These are phyloP conservation scores for Oreonectes daqikongensis DNA, from an alignment of 2,797 vertebrate genomes.

Conservation along the genomic window DNA sequence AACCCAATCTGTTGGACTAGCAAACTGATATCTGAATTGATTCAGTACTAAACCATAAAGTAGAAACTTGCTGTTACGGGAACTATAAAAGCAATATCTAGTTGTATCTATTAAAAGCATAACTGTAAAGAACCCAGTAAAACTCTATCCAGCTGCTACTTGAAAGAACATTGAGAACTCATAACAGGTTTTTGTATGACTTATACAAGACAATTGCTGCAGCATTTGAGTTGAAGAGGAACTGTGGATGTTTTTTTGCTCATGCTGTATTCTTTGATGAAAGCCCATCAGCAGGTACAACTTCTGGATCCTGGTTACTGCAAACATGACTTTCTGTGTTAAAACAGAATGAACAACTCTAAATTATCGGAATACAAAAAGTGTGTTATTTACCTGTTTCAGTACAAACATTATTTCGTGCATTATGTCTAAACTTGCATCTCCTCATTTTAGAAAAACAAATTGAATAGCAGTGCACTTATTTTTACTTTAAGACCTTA, in stretches of 20 bases:
- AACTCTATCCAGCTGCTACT: not conserved
- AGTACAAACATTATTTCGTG: not conserved
- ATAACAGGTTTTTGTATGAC: not conserved
- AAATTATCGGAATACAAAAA: too few relatives aligned
- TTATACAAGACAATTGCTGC: not conserved
- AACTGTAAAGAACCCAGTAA: not conserved
- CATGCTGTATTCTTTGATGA: constrained; percentile 8
- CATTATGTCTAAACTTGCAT: not conserved
- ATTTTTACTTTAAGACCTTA: too few relatives aligned
- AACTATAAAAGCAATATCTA: not conserved
- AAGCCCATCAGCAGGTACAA: constrained; percentile 3
- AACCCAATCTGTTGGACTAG: not conserved
- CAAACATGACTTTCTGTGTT: not conserved
- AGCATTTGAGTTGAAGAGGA: not conserved
- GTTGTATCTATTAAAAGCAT: not conserved
- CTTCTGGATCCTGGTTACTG: constrained; percentile 6
- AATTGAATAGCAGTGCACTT: too few relatives aligned
- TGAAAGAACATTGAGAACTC: not conserved
- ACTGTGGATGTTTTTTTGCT: not conserved
- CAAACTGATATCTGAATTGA: not conserved
- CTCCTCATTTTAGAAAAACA: too few relatives aligned
- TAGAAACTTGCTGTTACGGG: constrained; percentile 1
- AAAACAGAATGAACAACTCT: not conserved
- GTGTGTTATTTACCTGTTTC: not conserved
- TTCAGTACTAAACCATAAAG: not conserved